Conservation (phyloP, 1,140 invertebrate genomes). For the Cherax destructor region DNA sequence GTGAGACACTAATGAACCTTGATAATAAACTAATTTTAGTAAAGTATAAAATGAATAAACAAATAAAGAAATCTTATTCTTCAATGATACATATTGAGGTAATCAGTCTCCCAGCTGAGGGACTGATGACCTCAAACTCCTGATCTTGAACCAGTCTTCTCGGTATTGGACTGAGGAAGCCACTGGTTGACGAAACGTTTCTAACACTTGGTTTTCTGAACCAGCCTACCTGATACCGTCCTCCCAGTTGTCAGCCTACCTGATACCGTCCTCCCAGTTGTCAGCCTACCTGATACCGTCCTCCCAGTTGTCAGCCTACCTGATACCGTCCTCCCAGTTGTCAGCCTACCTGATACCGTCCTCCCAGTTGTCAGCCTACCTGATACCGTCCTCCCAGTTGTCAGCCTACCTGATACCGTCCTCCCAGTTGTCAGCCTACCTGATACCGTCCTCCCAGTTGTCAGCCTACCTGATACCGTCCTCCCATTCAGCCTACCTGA, state of each 20-base stretch:
- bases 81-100: too few species aligned
- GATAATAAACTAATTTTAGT: too few species aligned
- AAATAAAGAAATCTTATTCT: too few species aligned
- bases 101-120: too few species aligned
- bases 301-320: constrained; percentile 49
- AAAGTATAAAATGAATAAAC: too few species aligned
- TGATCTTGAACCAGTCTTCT: too few species aligned
- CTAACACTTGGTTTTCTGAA: too few species aligned
- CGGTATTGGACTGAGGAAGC: too few species aligned
- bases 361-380: constrained; percentile 49
- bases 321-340: constrained; percentile 42
- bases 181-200: too few species aligned
- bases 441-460: constrained; percentile 42
- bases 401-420: constrained; percentile 39
- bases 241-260: constrained; percentile 49
- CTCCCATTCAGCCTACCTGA: constrained; percentile 43
- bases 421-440: constrained; percentile 49
- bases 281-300: constrained; percentile 39
- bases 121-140: too few species aligned
- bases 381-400: constrained; percentile 42
- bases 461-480: too few species aligned
- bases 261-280: constrained; percentile 42
- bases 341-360: constrained; percentile 39
- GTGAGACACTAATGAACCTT: too few species aligned
- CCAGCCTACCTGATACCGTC: constrained; percentile 36